Conservation (phyloP, 2,888 invertebrate species). For the Cacoxenus indagator region DNA sequence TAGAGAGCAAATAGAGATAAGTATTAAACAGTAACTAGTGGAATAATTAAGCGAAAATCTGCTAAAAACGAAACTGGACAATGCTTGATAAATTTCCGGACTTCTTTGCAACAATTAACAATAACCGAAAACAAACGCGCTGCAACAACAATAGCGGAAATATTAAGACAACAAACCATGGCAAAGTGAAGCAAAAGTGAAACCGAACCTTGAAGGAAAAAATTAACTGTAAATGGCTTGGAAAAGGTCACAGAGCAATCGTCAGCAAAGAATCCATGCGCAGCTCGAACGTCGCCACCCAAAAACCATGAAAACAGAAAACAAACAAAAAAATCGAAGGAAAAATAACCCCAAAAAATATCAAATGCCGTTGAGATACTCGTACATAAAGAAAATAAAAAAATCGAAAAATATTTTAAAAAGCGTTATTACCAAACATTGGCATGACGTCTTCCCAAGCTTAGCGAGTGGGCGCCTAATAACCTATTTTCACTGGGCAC, state of each 20-base stretch:
- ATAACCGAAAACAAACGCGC: conserved; percentile 26
- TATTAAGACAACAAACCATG: not conserved
- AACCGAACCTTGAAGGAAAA: conserved; percentile 5
- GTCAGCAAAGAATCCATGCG: conserved; percentile 11
- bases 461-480: not conserved
- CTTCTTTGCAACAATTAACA: conserved; percentile 46
- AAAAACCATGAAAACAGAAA: conserved; percentile 17
- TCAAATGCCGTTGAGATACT: not conserved
- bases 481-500: not conserved
- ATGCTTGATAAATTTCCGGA: conserved; percentile 52
- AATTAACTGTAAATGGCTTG: not conserved
- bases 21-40: too few species aligned
- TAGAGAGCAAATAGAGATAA: too few species aligned
- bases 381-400: not conserved
- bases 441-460: not conserved
- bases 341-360: conserved; percentile 27
- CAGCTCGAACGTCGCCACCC: conserved; percentile 24
- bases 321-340: not conserved
- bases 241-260: conserved; percentile 6
- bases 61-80: not conserved
- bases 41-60: not conserved
- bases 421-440: not conserved
- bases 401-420: not conserved
- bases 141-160: not conserved
- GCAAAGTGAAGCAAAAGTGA: not conserved